Base-by-base conservation (phyloP, 37 sponge, comb jelly and placozoan species). In the Petrosia ficiformis region DNA sequence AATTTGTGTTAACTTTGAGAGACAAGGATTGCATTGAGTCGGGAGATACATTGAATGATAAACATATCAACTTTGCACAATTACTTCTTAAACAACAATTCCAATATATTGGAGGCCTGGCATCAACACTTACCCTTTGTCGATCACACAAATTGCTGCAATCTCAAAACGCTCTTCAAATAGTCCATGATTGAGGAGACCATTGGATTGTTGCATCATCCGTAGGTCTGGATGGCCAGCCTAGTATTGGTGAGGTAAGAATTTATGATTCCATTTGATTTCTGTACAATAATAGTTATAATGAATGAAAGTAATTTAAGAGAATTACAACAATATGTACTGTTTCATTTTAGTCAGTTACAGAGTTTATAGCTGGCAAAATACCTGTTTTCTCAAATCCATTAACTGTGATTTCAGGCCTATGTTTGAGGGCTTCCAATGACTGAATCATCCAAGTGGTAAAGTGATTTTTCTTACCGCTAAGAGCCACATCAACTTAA, bases 51-150 rank as follows among this genome's bases (percentile, higher is more conserved):
- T 44, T 82, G 34, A 29, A 52, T 38, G 74, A 82, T 66, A 82
- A 66, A 56, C 74, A 73, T 35, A 82, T 82, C 38, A 44, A 65
- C 63, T 82, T 82, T 65, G 74, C 82, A 26, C 82, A 82, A 72
- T 2, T 64, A 65, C 59, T 82, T 24, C 65, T 81, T 30, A 82
- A 44, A 31, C 64, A 44, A 48, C 40, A 73, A 26, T 37, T 44
- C 57, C 42, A 66, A 21, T 28, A 67, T 61, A 8, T 82, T 24
- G 32, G 14, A 67, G 82, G 82, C 44, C 82, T 82, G 1, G n/a
- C 26, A 24, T 82, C 82, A 4, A 72, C 82, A 11, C 39, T 81
- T 1, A 25, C 38, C 31, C 75, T 80, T 25, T 2, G 28, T 60
- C 2, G 38, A 34, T 26, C 44, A 3, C 31, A 48, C 14, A 76